Evolutionary conservation across 1,140 invertebrate genomes (phyloP), one percentile per base, ranked within the genome.

Genomic region (Pararge aegeria): DNA sequence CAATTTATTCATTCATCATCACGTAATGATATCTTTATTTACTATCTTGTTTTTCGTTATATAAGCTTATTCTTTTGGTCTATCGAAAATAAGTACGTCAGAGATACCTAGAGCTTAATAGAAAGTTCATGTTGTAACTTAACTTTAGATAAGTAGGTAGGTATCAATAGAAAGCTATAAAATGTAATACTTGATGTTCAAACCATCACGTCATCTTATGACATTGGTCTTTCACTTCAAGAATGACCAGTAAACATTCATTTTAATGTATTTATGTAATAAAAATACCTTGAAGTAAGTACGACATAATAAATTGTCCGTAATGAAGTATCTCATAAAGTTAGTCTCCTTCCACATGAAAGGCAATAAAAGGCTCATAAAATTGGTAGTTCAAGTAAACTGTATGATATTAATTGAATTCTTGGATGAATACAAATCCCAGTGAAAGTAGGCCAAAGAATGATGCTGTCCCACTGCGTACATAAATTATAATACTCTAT

Each of bases 381-480:
- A 61, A 61, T 16, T 37, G 6, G 10, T 55, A 53, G 19, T 30
- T 20, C 34, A 16, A 51, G 13, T n/a, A 55, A 42, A 30, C 4
- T 29, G 19, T 46, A 21, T 51, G 40, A 51, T 54, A 51, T 55
- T 24, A 16, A 50, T 61, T 55, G 46, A 51, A 62, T 61, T 54
- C 51, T 24, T 38, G 37, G 29, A 54, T 21, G 38, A 57, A 37
- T 51, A 38, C 49, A 50, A 58, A 70, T 60, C 54, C 49, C 55
- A 73, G 81, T 64, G 79, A 84, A 84, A 84, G 81, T 78, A 68
- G 77, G 79, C 69, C 70, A 78, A 48, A 60, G 21, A 49, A 24
- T 46, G 44, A 56, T 49, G 19, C 21, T 24, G 50, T 15, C 49
- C 38, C 29, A 16, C 30, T 34, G 46, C 46, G 21, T 48, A 61